Conservation (phyloP, 2,797 vertebrate species). For the Acipenser ruthenus region DNA sequence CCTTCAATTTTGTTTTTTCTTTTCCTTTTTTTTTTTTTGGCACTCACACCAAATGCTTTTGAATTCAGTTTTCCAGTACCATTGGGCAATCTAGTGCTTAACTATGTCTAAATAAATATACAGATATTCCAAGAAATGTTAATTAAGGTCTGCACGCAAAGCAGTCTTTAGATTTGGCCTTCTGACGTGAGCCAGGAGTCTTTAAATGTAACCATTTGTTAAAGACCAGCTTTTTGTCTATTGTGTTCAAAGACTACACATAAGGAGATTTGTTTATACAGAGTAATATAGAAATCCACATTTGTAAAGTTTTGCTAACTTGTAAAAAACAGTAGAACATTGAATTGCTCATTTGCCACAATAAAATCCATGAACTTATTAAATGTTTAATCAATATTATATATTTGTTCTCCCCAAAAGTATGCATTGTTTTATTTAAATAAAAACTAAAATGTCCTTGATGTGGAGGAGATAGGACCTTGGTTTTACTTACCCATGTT, state of each 20-base stretch:
- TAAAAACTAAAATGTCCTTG: too few relatives aligned
- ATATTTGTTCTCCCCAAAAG: too few relatives aligned
- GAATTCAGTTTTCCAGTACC: constrained; percentile 16
- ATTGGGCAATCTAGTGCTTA: constrained; percentile 21
- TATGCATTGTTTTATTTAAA: too few relatives aligned
- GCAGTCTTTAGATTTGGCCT: constrained; percentile 10
- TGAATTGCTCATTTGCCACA: too few relatives aligned
- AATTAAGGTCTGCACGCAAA: constrained; percentile 37
- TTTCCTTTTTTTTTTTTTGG: constrained; percentile 10
- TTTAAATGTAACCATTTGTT: constrained; percentile 3
- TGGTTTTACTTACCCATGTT: too few relatives aligned
- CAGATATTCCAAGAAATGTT: constrained; percentile 30
- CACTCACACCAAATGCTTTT: constrained; percentile 6
- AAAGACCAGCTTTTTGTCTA: constrained; percentile 1
- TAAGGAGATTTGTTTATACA: not conserved
- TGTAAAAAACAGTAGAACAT: too few relatives aligned
- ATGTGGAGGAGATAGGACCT: too few relatives aligned
- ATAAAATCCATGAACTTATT: too few relatives aligned
- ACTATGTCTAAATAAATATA: constrained; percentile 19
- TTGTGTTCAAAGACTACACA: not conserved
- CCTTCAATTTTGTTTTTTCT: too few relatives aligned
- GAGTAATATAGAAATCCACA: too few relatives aligned
- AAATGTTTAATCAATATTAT: too few relatives aligned
- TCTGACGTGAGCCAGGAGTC: constrained; percentile 15
- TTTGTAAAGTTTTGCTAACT: too few relatives aligned